Evolutionary conservation across 35 echinoderm and acorn worm genomes (phyloP), one percentile per base, ranked within the genome.

Genomic region (Amphiura filiformis): DNA sequence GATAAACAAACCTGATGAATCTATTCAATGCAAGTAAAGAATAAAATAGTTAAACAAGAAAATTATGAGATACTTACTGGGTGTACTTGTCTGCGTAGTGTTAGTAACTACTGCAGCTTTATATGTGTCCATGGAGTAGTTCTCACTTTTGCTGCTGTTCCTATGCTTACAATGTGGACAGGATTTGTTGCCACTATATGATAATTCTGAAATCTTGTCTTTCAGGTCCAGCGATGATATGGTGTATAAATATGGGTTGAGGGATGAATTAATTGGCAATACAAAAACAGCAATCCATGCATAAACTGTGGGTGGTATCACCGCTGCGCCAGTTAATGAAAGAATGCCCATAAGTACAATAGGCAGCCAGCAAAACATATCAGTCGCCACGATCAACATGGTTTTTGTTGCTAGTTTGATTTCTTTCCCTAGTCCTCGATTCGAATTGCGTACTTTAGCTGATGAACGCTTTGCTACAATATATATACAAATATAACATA

Each of bases 251-350:
- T 86, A 90, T 12, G 93, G 93, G 36, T 94, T 94, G 31, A 94
- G 57, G 35, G 93, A 78, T 20, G 88, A 91, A 57, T 94, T 94
- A 32, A 91, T 81, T 4, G 93, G 93, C 9, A 94, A 80, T 18
- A 94, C 87, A 70, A 94, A 90, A 35, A 94, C 88, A 23, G 93
- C 93, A 2, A 78, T 87, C 93, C 93, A 94, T 18, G 88, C 93
- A 23, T 94, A 94, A 1, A 94, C 92, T 13, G 42, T 22, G 12
- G 41, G 39, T 28, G 92, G 92, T 22, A 94, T 94, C 30, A 77
- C 56, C 0, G 57, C 82, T 13, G 38, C 57, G 20, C 77, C 80
- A 34, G 87, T 76, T 17, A 90, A 57, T 2, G 92, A 85, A 26
- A 94, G 35, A 34, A 94, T 81, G 0, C 88, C 88, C 76, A 94